A percentile compares a stretch with the other conserved stretches of the same genome.
Evolutionary conservation across 2,888 invertebrate species (phyloP).

Genomic region (Himalopsyche kuldschensis): DNA sequence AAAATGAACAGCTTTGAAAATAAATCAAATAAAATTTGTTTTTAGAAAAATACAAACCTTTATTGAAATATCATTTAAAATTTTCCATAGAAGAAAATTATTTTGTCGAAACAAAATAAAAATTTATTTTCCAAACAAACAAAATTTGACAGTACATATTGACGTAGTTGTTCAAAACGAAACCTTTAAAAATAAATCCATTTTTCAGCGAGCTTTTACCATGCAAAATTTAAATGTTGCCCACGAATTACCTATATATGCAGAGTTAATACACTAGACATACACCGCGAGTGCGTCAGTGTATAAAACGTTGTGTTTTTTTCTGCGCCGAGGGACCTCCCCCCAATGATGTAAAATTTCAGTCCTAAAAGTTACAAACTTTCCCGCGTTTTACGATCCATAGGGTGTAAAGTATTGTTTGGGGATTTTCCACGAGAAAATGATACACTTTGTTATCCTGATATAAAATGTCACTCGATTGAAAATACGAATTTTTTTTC

Average conservation of each 20-base stretch:
- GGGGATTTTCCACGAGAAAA: constrained; percentile 21
- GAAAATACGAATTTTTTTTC: background rate
- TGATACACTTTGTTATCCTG: constrained; percentile 9
- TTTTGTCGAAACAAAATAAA: too few species aligned
- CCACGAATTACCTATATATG: background rate
- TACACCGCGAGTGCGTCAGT: background rate
- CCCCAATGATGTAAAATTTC: constrained; percentile 32
- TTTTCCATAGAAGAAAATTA: too few species aligned
- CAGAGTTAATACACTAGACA: background rate
- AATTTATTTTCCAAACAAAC: too few species aligned
- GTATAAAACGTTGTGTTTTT: background rate
- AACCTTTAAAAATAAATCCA: background rate
- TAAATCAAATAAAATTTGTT: too few species aligned
- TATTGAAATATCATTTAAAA: too few species aligned
- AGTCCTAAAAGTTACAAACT: constrained; percentile 25
- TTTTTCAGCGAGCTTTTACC: background rate
- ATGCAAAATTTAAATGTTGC: background rate
- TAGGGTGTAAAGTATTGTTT: constrained; percentile 30
- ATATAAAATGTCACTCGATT: background rate
- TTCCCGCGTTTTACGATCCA: constrained; percentile 35
- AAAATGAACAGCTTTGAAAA: too few species aligned
- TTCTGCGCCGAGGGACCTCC: background rate
- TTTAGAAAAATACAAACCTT: too few species aligned
- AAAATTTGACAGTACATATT: background rate
- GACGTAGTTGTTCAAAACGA: background rate